phyloP scores from a whole-genome alignment of 1,140 invertebrate species.

The Atta texana region DNA sequence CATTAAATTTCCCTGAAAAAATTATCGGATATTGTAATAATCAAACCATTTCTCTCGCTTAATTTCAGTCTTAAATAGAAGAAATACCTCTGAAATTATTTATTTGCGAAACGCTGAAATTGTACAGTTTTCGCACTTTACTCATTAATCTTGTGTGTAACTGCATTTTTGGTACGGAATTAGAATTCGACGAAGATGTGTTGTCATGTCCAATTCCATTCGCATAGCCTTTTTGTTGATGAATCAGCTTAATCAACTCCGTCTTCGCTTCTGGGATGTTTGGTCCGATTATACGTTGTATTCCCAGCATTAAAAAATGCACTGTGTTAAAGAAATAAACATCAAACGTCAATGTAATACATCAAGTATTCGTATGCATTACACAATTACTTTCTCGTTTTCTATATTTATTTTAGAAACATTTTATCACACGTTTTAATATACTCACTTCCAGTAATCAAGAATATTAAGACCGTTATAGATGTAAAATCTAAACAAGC shows the following conservation, averaged over 20 bases:
- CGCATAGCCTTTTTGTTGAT: conserved; percentile 40
- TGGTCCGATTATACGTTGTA: conserved; percentile 75
- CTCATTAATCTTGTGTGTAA: conserved; percentile 12
- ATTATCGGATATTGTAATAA: neutral
- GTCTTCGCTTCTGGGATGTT: conserved; percentile 23
- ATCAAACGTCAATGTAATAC: conserved; percentile 29
- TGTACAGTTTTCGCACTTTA: conserved; percentile 11
- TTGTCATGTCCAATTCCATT: conserved; percentile 41
- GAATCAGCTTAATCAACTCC: conserved; percentile 4
- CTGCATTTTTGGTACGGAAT: neutral
- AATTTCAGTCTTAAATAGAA: neutral
- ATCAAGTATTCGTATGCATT: conserved; percentile 32
- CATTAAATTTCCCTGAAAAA: conserved; percentile 61
- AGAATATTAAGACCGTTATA: conserved; percentile 80
- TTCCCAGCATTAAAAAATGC: conserved; percentile 79
- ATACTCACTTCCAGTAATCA: conserved; percentile 82
- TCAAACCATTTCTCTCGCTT: neutral
- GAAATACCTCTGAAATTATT: conserved; percentile 70
- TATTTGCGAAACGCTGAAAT: conserved; percentile 55
- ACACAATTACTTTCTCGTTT: neutral
- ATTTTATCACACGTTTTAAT: conserved; percentile 22
- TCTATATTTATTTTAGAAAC: conserved; percentile 21
- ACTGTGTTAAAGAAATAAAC: conserved; percentile 70
- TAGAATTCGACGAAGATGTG: conserved; percentile 41
- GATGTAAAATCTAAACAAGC: conserved; percentile 82